Base-by-base conservation (phyloP, 2,113 vertebrate genomes). In the Cettia cetti region DNA sequence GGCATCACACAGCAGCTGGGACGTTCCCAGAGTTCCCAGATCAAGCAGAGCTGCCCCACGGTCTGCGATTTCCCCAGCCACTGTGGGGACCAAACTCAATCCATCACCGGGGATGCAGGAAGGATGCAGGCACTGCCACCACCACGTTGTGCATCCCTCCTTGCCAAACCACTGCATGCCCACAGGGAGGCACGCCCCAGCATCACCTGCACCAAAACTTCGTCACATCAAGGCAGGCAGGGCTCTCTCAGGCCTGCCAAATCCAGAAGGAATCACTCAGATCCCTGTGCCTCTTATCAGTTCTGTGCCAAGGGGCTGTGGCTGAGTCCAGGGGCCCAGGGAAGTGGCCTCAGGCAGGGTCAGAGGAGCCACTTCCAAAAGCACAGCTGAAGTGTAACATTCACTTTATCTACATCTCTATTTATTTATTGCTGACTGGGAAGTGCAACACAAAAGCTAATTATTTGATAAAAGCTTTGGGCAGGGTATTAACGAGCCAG, bases 401-500 rank as follows among this genome's bases (percentile, higher is more conserved):
- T 82, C 17, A 3, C 82, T 94, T 84, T 63, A 86, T 89, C 89
- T 65, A 31, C 63, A 63, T 92, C 75, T 80, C 82, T 66, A 60
- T 86, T 95, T 96, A 87, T 96, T 91, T 89, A 95, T 68, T 69
- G 88, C 92, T 76, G 91, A n/a, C 92, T 90, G 59, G 80, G 85
- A 96, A 95, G 85, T 4, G 44, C 69, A 66, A 35, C 31, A 90
- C 76, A 59, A 86, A 75, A 89, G 87, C 72, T 57, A 79, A 92
- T 87, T 92, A 92, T 92, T 84, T 64, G 86, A 88, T 92, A 65
- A 91, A 95, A 96, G 82, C 80, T 88, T 80, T 78, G 66, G 79
- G 91, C 53, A 82, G 60, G 64, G 65, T 80, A 88, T 65, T 89
- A 92, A 82, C 28, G 44, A 96, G 89, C 80, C 90, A 88, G 94